Evolutionary conservation across 2,797 vertebrate genomes (phyloP).

Genomic region (Danio jaintianensis): DNA sequence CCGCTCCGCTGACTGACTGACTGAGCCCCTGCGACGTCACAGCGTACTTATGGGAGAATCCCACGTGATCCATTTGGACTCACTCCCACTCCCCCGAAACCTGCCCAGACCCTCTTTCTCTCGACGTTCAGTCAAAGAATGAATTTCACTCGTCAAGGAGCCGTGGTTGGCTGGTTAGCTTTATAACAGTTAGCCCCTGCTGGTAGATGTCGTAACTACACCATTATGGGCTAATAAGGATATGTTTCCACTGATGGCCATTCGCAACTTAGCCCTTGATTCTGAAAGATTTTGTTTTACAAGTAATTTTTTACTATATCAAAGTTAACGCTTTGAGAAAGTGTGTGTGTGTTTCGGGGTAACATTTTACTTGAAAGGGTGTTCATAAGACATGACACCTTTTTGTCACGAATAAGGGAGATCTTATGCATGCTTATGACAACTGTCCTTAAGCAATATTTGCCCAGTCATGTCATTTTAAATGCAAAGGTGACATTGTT

Average conservation of each 20-base stretch:
- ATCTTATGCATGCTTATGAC: no score
- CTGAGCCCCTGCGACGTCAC: conserved; percentile 73
- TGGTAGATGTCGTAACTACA: conserved; percentile 16
- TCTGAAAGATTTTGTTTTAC: neutral
- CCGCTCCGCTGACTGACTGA: conserved; percentile 68
- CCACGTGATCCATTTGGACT: conserved; percentile 76
- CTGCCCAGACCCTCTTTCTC: neutral
- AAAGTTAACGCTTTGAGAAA: no score
- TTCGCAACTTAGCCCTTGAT: neutral
- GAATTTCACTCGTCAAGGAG: conserved; percentile 63
- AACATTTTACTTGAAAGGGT: no score
- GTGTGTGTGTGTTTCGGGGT: no score
- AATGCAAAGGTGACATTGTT: no score
- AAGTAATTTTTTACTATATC: no score
- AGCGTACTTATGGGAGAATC: conserved; percentile 72
- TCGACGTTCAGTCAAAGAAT: conserved; percentile 44
- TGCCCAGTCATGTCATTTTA: no score
- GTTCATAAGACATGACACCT: no score
- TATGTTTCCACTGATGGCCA: neutral
- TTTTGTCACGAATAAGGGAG: no score
- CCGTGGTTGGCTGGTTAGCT: conserved; percentile 16
- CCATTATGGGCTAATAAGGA: neutral
- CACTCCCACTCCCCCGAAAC: conserved; percentile 39
- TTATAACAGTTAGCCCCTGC: conserved; percentile 15
- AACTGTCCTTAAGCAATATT: no score